These are phyloP conservation scores for Yponomeuta sedellus DNA, from an alignment of 2,888 invertebrate genomes.

Conservation along the genomic window DNA sequence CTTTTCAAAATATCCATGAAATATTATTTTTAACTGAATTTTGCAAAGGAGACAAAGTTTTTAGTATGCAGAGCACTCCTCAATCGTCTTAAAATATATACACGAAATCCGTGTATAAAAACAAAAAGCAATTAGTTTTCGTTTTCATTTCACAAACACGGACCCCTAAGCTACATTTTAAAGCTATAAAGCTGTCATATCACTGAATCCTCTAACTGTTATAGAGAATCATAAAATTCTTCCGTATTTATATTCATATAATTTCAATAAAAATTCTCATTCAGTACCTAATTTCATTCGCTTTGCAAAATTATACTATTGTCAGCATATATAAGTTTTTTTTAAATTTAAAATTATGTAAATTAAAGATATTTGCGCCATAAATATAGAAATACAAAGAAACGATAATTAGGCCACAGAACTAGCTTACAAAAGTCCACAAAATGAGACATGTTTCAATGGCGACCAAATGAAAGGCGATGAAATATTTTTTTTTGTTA, in stretches of 20 bases:
- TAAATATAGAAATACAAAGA: background rate
- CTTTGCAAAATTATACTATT: slow-evolving; percentile 13
- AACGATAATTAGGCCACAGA: background rate
- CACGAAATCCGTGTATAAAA: slow-evolving; percentile 3
- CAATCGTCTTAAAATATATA: background rate
- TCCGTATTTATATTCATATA: background rate
- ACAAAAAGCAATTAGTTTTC: background rate
- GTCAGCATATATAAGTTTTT: slow-evolving; percentile 5
- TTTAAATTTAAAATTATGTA: background rate
- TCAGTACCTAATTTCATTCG: background rate
- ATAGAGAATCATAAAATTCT: slow-evolving; percentile 44
- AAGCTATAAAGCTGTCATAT: slow-evolving; percentile 75
- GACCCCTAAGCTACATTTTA: slow-evolving; percentile 20
- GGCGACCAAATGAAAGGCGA: background rate
- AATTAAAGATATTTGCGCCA: background rate
- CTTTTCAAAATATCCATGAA: no score
- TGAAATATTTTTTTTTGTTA: slow-evolving; percentile 8
- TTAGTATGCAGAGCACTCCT: slow-evolving; percentile 1
- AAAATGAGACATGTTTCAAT: background rate
- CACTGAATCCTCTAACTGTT: slow-evolving; percentile 55
- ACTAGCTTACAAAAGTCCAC: background rate
- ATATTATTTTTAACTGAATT: no score
- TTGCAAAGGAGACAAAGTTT: background rate
- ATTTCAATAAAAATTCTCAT: background rate
- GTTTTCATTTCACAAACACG: background rate